Conservation (phyloP, 1,140 invertebrate genomes). For the Berghia stephanieae region DNA sequence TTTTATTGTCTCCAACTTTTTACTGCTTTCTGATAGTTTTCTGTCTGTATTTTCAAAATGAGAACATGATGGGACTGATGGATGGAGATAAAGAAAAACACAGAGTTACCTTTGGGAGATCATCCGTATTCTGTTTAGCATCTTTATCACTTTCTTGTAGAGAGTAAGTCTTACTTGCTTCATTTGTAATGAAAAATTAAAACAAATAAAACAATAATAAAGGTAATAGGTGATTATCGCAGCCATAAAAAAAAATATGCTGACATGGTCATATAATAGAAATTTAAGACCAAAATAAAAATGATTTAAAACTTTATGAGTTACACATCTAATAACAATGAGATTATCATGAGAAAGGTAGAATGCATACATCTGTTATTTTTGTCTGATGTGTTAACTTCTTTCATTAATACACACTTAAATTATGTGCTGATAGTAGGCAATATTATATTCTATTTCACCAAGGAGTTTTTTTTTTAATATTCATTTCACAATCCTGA, state of each 20-base stretch:
- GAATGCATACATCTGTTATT: neutral
- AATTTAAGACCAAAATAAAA: neutral
- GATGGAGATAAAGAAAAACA: neutral
- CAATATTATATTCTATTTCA: too few relatives aligned
- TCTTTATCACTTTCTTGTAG: constrained; percentile 67
- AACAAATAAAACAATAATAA: too few relatives aligned
- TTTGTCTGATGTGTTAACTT: neutral
- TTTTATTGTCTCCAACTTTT: neutral
- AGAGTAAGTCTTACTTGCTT: constrained; percentile 46
- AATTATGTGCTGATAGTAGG: neutral
- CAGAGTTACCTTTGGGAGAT: constrained; percentile 37
- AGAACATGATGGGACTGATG: neutral
- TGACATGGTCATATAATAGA: neutral
- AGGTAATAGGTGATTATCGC: too few relatives aligned
- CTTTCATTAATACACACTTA: neutral
- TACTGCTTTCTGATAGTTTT: neutral
- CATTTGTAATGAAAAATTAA: constrained; percentile 11
- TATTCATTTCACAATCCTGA: too few relatives aligned
- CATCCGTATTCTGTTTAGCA: constrained; percentile 12
- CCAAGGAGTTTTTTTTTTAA: too few relatives aligned
- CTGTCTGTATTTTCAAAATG: neutral
- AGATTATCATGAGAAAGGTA: too few relatives aligned
- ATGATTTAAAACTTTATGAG: too few relatives aligned
- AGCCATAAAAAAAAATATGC: neutral
- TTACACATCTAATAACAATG: too few relatives aligned